Evolutionary conservation across 2,888 invertebrate species (phyloP).

Genomic region (Pseudococcus longispinus): DNA sequence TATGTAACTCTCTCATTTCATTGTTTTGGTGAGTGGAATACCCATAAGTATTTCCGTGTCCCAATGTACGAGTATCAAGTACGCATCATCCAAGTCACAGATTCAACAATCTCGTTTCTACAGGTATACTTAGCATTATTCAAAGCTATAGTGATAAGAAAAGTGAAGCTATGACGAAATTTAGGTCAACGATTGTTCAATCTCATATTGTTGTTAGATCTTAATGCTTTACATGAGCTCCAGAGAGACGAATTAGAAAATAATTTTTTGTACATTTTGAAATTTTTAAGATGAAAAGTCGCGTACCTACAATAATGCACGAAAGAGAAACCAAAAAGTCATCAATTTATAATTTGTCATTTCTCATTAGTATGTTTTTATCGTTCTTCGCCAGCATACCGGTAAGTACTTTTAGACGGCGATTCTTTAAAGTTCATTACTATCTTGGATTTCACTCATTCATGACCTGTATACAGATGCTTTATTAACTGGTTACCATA

Average conservation of each 20-base stretch:
- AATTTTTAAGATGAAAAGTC: background rate
- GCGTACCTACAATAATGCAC: background rate
- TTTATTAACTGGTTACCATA: background rate
- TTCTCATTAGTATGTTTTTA: background rate
- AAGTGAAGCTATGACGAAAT: background rate
- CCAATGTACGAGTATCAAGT: background rate
- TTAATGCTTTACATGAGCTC: background rate
- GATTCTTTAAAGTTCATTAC: background rate
- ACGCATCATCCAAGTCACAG: background rate
- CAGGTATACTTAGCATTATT: background rate
- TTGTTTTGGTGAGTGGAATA: constrained; percentile 2
- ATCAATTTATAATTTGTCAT: background rate
- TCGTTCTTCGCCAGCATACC: background rate
- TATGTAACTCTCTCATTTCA: background rate
- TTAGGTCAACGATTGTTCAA: background rate
- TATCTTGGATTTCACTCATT: background rate
- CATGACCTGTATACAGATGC: constrained; percentile 1
- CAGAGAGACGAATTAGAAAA: background rate
- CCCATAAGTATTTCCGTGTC: background rate
- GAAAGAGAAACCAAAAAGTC: background rate
- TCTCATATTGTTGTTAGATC: background rate
- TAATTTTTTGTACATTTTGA: background rate
- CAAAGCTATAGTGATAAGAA: background rate
- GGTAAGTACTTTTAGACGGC: background rate
- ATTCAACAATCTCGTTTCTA: background rate